Base-by-base conservation (phyloP, 2,888 invertebrate genomes). In the Ennomos fuscantarius region DNA sequence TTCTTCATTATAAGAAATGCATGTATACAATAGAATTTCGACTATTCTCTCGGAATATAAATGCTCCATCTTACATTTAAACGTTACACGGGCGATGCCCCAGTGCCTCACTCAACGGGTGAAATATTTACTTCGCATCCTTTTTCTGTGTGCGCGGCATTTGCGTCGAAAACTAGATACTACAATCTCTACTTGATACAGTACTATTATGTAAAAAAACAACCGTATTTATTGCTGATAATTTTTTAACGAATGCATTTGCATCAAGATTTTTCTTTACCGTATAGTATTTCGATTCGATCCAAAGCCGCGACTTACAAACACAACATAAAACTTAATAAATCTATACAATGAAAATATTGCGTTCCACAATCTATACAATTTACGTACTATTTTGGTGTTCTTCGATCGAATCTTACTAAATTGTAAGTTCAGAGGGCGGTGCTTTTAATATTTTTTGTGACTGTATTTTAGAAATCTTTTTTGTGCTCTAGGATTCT, bases 41-140 rank as follows among this genome's bases (percentile, higher is more conserved):
- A 71, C 74, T 62, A 65, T 58, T 60, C 73, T 78, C 70, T 65
- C 68, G 54, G 68, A 70, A 76, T 76, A 81, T 87, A 87, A 87
- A 87, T 87, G 87, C 87, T 84, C 77, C 72, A 72, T 75, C 65
- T 73, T 69, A 73, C 74, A 75, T 76, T 57, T 57, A 52, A 78
- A 72, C 74, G 76, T 77, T 68, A 73, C 73, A 54, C 51, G 58
- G 61, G 54, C 60, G 55, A 55, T 66, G 72, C 50, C 54, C 48
- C 41, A 43, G 89, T 89, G 89, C 86, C 86, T 89, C 88, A 89
- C 89, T 91, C 89, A 89, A 90, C 89, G 88, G 90, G 90, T 90
- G 89, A 83, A 76, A 62, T 68, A 74, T 71, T 69, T 66, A 74
- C 70, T 68, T 70, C 56, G 63, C 74, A 66, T 66, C 66, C 63